Percentiles rank a stretch among this genome's conserved stretches.
Conservation (phyloP, 2,113 vertebrate genomes). For the Anarhynchus alexandrinus region DNA sequence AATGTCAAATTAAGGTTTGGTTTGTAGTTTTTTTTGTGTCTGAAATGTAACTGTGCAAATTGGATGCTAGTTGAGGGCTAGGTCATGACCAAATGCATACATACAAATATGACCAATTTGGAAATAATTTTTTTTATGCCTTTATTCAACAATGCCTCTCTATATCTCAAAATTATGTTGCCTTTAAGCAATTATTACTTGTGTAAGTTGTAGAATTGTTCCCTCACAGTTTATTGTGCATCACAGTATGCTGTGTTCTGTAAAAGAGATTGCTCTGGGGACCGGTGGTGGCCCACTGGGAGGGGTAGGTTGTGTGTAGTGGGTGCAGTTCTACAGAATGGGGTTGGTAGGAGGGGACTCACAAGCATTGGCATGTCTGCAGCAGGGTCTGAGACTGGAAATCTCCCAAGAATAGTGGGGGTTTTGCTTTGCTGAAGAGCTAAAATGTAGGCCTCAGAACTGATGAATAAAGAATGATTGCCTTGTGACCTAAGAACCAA, state of each 20-base stretch:
- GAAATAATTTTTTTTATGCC: neutral
- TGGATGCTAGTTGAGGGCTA: neutral
- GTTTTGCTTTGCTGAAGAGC: neutral
- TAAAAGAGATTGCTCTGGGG: neutral
- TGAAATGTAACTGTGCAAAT: neutral
- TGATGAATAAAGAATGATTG: neutral
- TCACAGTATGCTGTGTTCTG: neutral
- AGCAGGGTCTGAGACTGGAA: neutral
- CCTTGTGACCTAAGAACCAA: neutral
- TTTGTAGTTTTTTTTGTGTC: neutral
- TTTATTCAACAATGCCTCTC: neutral
- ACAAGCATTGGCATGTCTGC: accelerated
- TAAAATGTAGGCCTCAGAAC: neutral
- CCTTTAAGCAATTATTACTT: neutral
- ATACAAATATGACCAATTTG: neutral
- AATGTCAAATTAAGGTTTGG: neutral
- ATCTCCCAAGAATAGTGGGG: neutral
- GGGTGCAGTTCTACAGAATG: neutral
- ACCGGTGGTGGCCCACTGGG: neutral
- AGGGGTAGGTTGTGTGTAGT: accelerated
- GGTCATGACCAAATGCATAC: neutral
- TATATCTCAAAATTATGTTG: neutral
- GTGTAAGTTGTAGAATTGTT: neutral
- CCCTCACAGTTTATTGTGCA: neutral
- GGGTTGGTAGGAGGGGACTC: accelerated